Evolutionary conservation across 1,140 invertebrate species (phyloP), one percentile per base, ranked within the genome.

Genomic region (Tenebrio molitor): DNA sequence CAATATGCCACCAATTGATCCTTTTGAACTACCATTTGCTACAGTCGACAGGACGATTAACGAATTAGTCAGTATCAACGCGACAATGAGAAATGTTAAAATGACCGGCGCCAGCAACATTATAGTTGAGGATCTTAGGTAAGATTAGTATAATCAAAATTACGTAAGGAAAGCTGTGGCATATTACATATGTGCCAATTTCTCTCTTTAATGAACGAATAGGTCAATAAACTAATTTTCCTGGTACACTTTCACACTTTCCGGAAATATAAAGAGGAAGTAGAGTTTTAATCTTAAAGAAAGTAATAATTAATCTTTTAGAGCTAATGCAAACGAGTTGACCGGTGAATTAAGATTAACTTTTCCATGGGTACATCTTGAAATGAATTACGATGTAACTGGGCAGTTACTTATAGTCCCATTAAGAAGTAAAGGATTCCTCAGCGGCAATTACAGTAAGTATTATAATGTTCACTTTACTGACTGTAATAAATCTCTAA

Each of bases 381-480:
- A 83, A 1, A 88, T 89, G 25, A 88, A 91, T 64, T 92, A 91
- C 76, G 90, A 91, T 66, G 88, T 92, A 1, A 85, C 85, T 6
- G 91, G 91, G 53, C 86, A 87, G 34, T 79, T 92, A 1, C 81
- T 93, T 1, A 81, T 91, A 7, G 81, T 92, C 6, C 89, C 91
- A 25, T 84, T 92, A 39, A 88, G 84, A 76, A 91, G 90, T 41
- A 86, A 86, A 81, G 91, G 91, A 39, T 86, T 82, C 50, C 87
- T 92, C 67, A 85, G 83, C 76, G 89, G 90, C 80, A 92, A 92
- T 79, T 90, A 92, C 81, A 91, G 91, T 92, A 83, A 88, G 90
- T 88, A 53, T 46, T 42, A 33, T 23, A 15, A 12, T 25, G 12
- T 58, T 62, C 8, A 16, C 14, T 7, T 17, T 16, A 41, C 17